phyloP scores from a whole-genome alignment of 2,888 invertebrate genomes.

The Xestobium rufovillosum region DNA sequence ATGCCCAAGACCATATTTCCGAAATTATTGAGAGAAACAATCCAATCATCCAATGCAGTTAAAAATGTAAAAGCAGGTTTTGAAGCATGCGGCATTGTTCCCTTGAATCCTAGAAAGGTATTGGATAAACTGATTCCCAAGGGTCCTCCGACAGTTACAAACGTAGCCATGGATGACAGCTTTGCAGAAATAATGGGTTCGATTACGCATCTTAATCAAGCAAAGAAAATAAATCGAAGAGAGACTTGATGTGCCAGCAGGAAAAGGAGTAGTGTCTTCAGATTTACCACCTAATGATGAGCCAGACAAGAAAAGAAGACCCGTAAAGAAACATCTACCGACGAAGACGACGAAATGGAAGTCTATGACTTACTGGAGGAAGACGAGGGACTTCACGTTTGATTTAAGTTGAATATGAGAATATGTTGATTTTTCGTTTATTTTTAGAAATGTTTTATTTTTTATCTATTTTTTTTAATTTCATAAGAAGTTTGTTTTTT shows the following conservation, averaged over 20 bases:
- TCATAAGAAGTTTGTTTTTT: no score
- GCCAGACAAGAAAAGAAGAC: background rate
- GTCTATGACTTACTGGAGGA: no score
- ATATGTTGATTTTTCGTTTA: no score
- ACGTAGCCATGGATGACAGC: background rate
- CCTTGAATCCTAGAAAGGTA: constrained; percentile 10
- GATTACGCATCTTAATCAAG: background rate
- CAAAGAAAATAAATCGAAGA: background rate
- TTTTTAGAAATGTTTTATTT: no score
- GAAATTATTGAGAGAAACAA: background rate
- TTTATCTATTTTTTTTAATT: no score
- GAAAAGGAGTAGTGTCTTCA: background rate
- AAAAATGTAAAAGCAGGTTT: constrained; percentile 17
- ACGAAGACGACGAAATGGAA: constrained; percentile 1
- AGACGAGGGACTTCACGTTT: no score
- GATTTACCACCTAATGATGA: background rate
- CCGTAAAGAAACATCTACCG: background rate
- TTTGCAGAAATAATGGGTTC: background rate
- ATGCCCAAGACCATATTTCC: background rate
- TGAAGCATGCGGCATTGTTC: constrained; percentile 13
- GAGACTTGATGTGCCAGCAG: background rate
- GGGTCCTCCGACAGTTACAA: background rate
- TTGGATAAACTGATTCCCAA: constrained; percentile 6
- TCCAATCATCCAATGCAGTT: constrained; percentile 5
- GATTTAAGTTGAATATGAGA: no score